Evolutionary conservation across 2,888 invertebrate species (phyloP).

Genomic region (Lacanobia wlatinum): DNA sequence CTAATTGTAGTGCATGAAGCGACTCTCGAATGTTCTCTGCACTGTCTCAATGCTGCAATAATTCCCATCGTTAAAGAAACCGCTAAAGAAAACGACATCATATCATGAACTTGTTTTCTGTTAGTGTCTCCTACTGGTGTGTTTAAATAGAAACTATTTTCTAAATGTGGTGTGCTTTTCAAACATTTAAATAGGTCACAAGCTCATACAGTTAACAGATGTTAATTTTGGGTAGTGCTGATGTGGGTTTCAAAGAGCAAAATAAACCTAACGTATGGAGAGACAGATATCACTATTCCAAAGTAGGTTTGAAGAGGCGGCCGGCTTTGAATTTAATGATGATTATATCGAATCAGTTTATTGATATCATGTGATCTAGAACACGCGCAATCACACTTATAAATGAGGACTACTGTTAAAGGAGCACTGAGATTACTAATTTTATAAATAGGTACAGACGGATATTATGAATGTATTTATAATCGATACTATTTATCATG

Average conservation of each 20-base stretch:
- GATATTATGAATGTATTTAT: slow-evolving; percentile 30
- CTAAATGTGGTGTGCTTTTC: slow-evolving; percentile 58
- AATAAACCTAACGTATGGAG: slow-evolving; percentile 26
- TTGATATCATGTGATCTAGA: slow-evolving; percentile 45
- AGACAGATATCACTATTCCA: slow-evolving; percentile 22
- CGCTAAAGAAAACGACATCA: slow-evolving; percentile 62
- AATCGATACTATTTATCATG: slow-evolving; percentile 29
- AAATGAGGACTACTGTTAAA: slow-evolving; percentile 47
- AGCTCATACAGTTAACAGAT: slow-evolving; percentile 57
- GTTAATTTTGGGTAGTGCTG: slow-evolving; percentile 56
- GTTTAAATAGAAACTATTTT: slow-evolving; percentile 58
- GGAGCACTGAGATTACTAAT: slow-evolving; percentile 32
- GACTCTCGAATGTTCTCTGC: slow-evolving; percentile 71
- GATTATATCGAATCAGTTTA: slow-evolving; percentile 46
- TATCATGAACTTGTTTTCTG: slow-evolving; percentile 59
- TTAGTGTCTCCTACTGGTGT: slow-evolving; percentile 45
- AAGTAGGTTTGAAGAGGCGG: slow-evolving; percentile 23
- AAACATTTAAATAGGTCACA: slow-evolving; percentile 60
- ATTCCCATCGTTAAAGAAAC: slow-evolving; percentile 78
- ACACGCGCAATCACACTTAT: slow-evolving; percentile 49
- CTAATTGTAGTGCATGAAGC: slow-evolving; percentile 73
- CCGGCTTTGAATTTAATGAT: slow-evolving; percentile 29
- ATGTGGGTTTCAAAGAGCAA: slow-evolving; percentile 39
- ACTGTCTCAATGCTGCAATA: slow-evolving; percentile 72
- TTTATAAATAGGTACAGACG: slow-evolving; percentile 26